Evolutionary conservation across 2,888 invertebrate species (phyloP).

Genomic region (Hydriomena furcata): DNA sequence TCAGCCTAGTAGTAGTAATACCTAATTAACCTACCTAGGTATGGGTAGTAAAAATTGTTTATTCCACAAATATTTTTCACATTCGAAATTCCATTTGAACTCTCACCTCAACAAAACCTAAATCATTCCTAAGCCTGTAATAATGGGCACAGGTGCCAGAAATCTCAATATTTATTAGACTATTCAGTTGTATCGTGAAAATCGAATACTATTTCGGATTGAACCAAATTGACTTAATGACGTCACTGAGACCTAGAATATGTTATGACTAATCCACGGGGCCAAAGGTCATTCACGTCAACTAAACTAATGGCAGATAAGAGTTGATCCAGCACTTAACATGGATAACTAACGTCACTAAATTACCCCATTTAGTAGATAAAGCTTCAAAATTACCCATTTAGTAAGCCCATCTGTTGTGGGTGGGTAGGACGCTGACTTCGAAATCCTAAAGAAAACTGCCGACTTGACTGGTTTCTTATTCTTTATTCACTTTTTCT

Average conservation of each 20-base stretch:
- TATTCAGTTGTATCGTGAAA: conserved; percentile 1
- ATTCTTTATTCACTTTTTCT: no score
- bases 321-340: not conserved
- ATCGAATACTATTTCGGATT: not conserved
- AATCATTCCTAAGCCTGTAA: conserved; percentile 1
- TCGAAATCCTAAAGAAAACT: no score
- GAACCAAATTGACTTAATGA: conserved; percentile 4
- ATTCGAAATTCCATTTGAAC: not conserved
- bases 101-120: conserved; percentile 2
- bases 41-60: no score
- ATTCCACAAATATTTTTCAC: no score
- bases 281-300: conserved; percentile 9
- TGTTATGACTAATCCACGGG: not conserved
- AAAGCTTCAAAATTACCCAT: not conserved
- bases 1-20: no score
- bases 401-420: no score
- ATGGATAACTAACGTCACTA: not conserved
- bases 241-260: conserved; percentile 5
- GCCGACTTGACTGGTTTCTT: no score
- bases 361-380: not conserved
- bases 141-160: conserved; percentile 1
- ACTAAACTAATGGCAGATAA: conserved; percentile 11
- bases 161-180: conserved; percentile 5
- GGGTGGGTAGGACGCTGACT: no score
- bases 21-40: no score